Conservation (phyloP, 2,888 invertebrate species). For the Lithophane ornitopus region DNA sequence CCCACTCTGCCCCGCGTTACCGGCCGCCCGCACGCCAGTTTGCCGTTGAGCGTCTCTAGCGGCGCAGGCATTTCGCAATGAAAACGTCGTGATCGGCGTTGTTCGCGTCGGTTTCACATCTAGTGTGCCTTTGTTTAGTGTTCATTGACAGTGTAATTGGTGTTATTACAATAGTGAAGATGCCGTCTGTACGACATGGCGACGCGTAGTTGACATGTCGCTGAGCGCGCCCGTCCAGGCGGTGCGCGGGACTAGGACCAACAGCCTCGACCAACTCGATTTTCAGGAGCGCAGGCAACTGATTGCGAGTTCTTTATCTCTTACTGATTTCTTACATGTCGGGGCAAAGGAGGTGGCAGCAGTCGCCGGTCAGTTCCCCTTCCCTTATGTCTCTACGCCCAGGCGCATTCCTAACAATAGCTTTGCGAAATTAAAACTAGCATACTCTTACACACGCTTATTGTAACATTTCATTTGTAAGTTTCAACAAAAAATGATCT, state of each 20-base stretch:
- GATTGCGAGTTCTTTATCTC: slow-evolving; percentile 96
- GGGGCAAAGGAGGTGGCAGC: slow-evolving; percentile 91
- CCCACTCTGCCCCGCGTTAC: slow-evolving; percentile 83
- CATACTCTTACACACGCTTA: slow-evolving; percentile 58
- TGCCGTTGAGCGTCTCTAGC: slow-evolving; percentile 88
- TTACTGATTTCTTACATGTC: slow-evolving; percentile 95
- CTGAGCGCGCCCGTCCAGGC: slow-evolving; percentile 89
- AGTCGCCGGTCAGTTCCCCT: slow-evolving; percentile 86
- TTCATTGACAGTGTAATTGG: slow-evolving; percentile 78
- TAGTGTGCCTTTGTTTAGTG: slow-evolving; percentile 87
- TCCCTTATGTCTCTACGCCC: slow-evolving; percentile 70
- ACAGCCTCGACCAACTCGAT: slow-evolving; percentile 96
- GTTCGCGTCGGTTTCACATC: slow-evolving; percentile 76
- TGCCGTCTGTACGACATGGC: slow-evolving; percentile 83
- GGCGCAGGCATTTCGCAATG: slow-evolving; percentile 84
- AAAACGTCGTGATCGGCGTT: slow-evolving; percentile 74
- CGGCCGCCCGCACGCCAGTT: slow-evolving; percentile 84
- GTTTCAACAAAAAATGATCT: slow-evolving; percentile 38
- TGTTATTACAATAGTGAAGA: slow-evolving; percentile 79
- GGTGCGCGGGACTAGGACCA: slow-evolving; percentile 92
- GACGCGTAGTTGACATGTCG: slow-evolving; percentile 89
- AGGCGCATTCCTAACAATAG: slow-evolving; percentile 84
- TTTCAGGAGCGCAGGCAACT: slow-evolving; percentile 97
- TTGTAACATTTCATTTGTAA: slow-evolving; percentile 44
- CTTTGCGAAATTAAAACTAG: slow-evolving; percentile 82